These are phyloP conservation scores for Cephalopholis sonnerati DNA, from an alignment of 2,113 vertebrate species.

Conservation along the genomic window DNA sequence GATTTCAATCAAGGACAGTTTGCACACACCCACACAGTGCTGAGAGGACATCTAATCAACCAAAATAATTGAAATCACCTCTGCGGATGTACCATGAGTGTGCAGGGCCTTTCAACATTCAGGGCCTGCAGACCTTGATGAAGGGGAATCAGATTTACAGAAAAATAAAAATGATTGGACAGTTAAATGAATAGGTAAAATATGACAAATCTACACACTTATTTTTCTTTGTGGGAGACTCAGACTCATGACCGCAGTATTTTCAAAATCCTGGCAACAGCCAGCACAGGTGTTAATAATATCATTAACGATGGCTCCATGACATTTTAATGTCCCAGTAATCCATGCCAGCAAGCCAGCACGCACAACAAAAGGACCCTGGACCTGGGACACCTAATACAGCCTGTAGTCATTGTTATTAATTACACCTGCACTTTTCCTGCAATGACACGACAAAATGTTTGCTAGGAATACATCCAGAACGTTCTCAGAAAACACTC, in stretches of 20 bases:
- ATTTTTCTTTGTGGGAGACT: background rate
- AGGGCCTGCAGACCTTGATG: no score
- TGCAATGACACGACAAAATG: background rate
- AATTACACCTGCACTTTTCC: constrained; percentile 14
- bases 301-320: background rate
- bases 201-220: background rate
- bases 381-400: background rate
- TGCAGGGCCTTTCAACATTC: background rate
- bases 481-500: background rate
- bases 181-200: background rate
- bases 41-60: background rate
- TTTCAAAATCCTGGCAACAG: background rate
- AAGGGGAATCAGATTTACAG: no score
- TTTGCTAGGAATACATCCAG: background rate
- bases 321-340: constrained; percentile 7
- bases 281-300: constrained; percentile 2
- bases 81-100: background rate
- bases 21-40: constrained; percentile 3
- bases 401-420: constrained; percentile 28
- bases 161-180: no score
- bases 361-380: background rate
- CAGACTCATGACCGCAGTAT: background rate
- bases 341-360: constrained; percentile 1
- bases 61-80: background rate
- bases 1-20: background rate